Percentiles rank a stretch among this genome's conserved stretches.
Evolutionary conservation across 2,797 vertebrate species (phyloP).

Genomic region (Oryzias sinensis): DNA sequence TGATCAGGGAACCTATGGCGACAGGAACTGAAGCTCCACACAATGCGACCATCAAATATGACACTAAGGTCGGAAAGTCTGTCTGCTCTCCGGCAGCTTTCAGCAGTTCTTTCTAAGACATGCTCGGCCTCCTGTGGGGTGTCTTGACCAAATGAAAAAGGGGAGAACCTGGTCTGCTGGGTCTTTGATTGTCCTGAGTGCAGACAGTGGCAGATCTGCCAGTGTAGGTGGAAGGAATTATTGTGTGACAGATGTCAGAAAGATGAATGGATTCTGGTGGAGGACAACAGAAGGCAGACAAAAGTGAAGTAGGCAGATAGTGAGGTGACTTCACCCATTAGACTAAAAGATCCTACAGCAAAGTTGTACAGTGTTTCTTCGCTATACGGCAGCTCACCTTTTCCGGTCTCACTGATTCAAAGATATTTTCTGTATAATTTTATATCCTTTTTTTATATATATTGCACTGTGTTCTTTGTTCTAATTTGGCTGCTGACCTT

Average conservation of each 20-base stretch:
- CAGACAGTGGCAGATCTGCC: slow-evolving; percentile 27
- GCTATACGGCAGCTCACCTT: too few species aligned
- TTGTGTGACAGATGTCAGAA: not conserved
- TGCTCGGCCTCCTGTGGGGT: slow-evolving; percentile 40
- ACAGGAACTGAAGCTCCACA: slow-evolving; percentile 41
- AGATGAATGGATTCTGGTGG: not conserved
- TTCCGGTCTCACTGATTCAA: too few species aligned
- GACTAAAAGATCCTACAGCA: not conserved
- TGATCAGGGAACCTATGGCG: slow-evolving; percentile 51
- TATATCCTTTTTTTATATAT: too few species aligned
- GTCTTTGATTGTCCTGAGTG: slow-evolving; percentile 31
- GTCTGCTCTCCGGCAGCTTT: slow-evolving; percentile 44
- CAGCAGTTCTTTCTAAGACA: slow-evolving; percentile 52
- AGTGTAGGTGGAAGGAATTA: slow-evolving; percentile 42
- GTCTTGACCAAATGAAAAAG: slow-evolving; percentile 27
- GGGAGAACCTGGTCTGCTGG: not conserved
- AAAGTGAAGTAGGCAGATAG: not conserved
- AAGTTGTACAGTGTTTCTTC: too few species aligned
- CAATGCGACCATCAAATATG: slow-evolving; percentile 52
- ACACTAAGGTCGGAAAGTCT: slow-evolving; percentile 51
- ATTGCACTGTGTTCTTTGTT: too few species aligned
- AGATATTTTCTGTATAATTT: too few species aligned
- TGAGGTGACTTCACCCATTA: not conserved
- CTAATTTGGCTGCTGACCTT: too few species aligned
- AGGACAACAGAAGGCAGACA: slow-evolving; percentile 7